phyloP scores from a whole-genome alignment of 2,113 vertebrate species.

The Cisticola juncidis region DNA sequence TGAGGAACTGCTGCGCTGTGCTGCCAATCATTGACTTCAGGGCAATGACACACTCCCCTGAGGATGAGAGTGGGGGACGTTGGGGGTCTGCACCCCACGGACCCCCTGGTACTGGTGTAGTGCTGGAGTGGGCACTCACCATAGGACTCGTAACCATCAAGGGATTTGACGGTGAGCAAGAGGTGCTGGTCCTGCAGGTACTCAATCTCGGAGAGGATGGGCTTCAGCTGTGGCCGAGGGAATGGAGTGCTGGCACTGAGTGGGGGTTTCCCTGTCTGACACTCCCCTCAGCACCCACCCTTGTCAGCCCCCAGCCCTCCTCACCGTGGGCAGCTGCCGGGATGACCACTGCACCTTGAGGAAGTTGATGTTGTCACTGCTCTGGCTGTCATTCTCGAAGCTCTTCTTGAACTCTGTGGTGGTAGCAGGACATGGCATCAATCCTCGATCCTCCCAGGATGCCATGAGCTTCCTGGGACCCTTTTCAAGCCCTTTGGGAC shows the following conservation, averaged over 20 bases:
- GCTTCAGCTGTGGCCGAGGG: constrained; percentile 78
- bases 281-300: neutral
- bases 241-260: neutral
- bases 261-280: no score
- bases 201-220: constrained; percentile 95
- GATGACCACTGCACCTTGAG: constrained; percentile 95
- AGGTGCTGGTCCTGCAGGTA: constrained; percentile 97
- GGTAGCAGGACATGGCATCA: neutral
- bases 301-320: neutral
- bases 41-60: constrained; percentile 94
- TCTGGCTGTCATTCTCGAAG: constrained; percentile 94
- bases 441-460: neutral
- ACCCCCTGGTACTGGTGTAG: fast-evolving
- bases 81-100: fast-evolving
- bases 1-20: constrained; percentile 94
- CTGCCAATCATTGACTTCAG: constrained; percentile 98
- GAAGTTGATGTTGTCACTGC: constrained; percentile 96
- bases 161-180: constrained; percentile 92
- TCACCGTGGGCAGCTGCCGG: constrained; percentile 90
- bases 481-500: no score
- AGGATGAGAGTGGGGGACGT: neutral
- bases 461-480: neutral
- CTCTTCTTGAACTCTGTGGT: constrained; percentile 93
- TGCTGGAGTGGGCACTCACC: constrained; percentile 68
- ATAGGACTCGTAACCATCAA: constrained; percentile 94